These are phyloP conservation scores for Triops cancriformis DNA, from an alignment of 1,140 invertebrate genomes.

Conservation along the genomic window DNA sequence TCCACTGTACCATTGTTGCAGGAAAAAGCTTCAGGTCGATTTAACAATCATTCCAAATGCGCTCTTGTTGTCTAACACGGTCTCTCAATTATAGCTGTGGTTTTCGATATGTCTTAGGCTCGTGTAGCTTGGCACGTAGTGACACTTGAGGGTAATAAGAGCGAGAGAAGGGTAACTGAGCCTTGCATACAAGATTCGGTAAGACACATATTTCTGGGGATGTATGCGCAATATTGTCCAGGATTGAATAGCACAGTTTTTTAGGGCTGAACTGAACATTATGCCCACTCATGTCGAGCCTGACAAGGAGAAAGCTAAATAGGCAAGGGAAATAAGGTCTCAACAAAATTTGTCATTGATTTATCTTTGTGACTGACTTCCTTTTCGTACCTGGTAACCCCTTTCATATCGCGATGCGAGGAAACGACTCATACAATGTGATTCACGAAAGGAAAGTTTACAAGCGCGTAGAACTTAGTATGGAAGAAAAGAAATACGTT, in stretches of 20 bases:
- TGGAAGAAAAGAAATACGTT: background rate
- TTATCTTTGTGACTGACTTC: background rate
- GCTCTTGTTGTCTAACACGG: background rate
- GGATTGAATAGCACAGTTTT: background rate
- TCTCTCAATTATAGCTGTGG: background rate
- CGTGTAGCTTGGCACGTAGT: background rate
- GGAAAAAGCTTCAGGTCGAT: background rate
- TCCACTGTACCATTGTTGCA: too few species aligned
- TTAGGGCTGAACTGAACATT: background rate
- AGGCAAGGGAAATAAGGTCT: background rate
- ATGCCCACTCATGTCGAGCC: background rate
- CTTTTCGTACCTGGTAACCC: background rate
- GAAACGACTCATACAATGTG: background rate
- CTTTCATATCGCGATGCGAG: background rate
- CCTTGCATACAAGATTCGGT: background rate
- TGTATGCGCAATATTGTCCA: background rate
- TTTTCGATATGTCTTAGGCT: background rate
- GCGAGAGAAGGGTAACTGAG: background rate
- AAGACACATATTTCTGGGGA: background rate
- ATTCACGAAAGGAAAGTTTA: background rate
- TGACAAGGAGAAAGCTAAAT: background rate
- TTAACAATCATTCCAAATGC: background rate
- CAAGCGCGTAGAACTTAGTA: background rate
- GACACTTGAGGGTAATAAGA: background rate
- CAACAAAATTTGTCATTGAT: background rate